Base-by-base conservation (phyloP, 92 coral and sea anemone species). In the Epizoanthus ramosus region DNA sequence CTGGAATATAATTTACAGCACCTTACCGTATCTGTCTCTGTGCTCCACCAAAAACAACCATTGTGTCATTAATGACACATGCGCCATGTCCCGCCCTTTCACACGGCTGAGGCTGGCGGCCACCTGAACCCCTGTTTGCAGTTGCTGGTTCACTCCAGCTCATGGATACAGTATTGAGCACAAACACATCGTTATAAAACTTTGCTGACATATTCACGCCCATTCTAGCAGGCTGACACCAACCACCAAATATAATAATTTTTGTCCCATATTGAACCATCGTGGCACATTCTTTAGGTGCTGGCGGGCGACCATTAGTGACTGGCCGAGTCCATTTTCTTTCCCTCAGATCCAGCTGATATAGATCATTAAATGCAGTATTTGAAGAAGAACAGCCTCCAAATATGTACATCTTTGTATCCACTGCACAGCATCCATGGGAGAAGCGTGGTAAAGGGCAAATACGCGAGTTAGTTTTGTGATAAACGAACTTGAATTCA, bases 31-130 rank as follows among this genome's bases (percentile, higher is more conserved):
- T 85, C 75, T 92, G 89, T 60, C 98, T 92, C 73, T 95, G 98
- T 61, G 98, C 98, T n/a, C 98, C 98, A 35, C 98, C 98, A 85
- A 93, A 93, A 52, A 95, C 89, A 28, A 95, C 81, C 98, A 95
- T 95, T 45, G 71, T 93, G 63, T 90, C 87, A 19, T 85, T 93
- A 63, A 94, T 84, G 13, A 87, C 92, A 86, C 98, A 93, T 2
- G 98, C 98, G 6, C 91, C 97, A 57, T 95, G 98, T 6, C 98
- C 98, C 3, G 98, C 98, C 59, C 98, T 81, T 66, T 90, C 93
- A 50, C 98, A 94, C 3, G 98, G 98, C 71, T 84, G 84, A 2
- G 91, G 91, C 17, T 68, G 73, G 72, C 80, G 81, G 15, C 41
- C 67, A 8, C 45, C 57, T 50, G 54, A 0, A 12, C 41, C 21